A percentile compares a stretch with the other conserved stretches of the same genome.
These are phyloP conservation scores for Helostoma temminkii DNA, from an alignment of 2,797 vertebrate genomes.

Conservation along the genomic window DNA sequence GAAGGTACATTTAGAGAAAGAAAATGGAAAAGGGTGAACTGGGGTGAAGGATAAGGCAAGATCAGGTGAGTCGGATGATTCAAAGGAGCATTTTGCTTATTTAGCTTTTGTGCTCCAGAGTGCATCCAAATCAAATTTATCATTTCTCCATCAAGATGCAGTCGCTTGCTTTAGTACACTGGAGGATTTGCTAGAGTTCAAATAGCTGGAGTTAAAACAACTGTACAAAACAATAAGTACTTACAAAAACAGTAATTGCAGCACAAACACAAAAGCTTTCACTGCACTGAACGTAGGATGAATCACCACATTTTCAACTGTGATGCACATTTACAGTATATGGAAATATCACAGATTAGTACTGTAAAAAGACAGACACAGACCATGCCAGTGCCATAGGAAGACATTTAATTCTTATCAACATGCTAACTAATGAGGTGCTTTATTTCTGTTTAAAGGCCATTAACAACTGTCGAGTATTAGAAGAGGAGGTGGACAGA, in stretches of 20 bases:
- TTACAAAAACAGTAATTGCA: not conserved
- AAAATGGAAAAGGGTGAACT: constrained; percentile 42
- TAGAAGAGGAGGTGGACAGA: constrained; percentile 30
- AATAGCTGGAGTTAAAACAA: not conserved
- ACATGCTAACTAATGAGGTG: constrained; percentile 5
- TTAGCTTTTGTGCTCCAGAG: not conserved
- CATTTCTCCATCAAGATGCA: not conserved
- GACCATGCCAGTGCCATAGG: not conserved
- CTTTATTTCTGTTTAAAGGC: constrained; percentile 43
- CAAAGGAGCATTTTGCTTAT: not conserved
- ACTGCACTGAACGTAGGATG: not conserved
- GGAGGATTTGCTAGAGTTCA: too few relatives aligned
- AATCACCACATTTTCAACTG: constrained; percentile 13
- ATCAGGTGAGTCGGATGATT: not conserved
- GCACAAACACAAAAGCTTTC: constrained; percentile 21
- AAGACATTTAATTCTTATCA: not conserved
- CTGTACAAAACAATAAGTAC: not conserved
- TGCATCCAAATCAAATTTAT: not conserved
- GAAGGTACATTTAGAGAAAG: too few relatives aligned
- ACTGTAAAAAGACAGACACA: constrained; percentile 4
- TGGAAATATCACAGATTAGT: constrained; percentile 17
- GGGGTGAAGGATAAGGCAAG: constrained; percentile 19
- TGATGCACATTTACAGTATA: constrained; percentile 1
- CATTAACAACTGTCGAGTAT: constrained; percentile 21
- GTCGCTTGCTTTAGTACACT: not conserved